Percentiles rank a stretch among this genome's conserved stretches.
phyloP scores from a whole-genome alignment of 2,113 vertebrate genomes.

The Microtus montanus region DNA sequence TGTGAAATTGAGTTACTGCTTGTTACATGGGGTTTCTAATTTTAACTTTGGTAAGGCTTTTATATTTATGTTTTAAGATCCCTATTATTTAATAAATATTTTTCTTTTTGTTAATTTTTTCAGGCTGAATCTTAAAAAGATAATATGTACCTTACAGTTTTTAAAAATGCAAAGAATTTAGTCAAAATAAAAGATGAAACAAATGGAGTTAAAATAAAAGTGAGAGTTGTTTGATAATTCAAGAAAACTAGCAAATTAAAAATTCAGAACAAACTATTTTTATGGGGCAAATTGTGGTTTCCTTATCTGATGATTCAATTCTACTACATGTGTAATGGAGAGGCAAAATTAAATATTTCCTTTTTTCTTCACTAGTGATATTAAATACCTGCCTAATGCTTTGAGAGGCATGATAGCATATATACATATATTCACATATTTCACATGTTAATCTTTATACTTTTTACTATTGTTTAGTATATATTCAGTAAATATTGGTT shows the following conservation, averaged over 20 bases:
- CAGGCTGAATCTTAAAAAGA: not conserved
- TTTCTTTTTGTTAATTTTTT: not conserved
- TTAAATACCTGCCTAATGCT: not conserved
- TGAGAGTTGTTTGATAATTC: too few species aligned
- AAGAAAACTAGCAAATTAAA: not conserved
- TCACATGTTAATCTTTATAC: not conserved
- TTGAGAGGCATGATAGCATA: not conserved
- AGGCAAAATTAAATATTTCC: too few species aligned
- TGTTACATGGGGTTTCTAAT: not conserved
- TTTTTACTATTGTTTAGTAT: not conserved
- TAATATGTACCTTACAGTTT: not conserved
- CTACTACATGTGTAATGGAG: too few species aligned
- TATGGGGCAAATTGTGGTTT: not conserved
- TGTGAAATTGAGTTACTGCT: not conserved
- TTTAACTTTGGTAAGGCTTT: not conserved
- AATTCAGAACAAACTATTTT: not conserved
- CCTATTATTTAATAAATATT: not conserved
- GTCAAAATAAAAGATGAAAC: not conserved
- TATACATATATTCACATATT: not conserved
- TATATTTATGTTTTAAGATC: not conserved
- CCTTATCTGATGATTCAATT: not conserved
- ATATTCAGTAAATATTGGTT: not conserved
- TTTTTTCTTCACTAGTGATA: too few species aligned
- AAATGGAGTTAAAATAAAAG: not conserved
- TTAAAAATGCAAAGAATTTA: not conserved